Conservation (phyloP, 2,113 vertebrate genomes). For the Semicossyphus pulcher region DNA sequence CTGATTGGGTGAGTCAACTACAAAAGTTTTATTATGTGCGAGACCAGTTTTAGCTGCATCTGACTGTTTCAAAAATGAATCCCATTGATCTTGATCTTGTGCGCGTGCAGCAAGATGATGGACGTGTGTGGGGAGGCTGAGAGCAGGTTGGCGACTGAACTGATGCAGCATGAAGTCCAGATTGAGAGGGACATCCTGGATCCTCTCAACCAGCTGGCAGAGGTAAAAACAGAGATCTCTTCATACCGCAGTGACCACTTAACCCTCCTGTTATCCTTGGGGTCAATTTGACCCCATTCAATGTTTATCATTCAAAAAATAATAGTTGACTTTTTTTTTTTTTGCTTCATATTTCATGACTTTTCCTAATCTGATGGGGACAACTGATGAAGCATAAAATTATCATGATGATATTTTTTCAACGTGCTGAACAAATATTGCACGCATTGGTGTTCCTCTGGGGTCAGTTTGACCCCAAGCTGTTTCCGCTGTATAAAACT, state of each 20-base stretch:
- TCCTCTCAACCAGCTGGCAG: constrained; percentile 90
- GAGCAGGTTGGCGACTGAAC: constrained; percentile 89
- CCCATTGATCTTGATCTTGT: not conserved
- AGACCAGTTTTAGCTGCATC: not conserved
- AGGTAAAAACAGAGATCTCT: constrained; percentile 80
- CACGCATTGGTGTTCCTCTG: too few species aligned
- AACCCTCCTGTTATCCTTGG: not conserved
- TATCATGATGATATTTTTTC: too few species aligned
- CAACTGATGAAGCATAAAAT: too few species aligned
- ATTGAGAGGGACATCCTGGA: constrained; percentile 93
- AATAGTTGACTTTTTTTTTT: not conserved
- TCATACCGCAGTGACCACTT: not conserved
- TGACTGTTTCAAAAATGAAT: not conserved
- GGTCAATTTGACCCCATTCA: too few species aligned
- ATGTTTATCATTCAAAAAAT: too few species aligned
- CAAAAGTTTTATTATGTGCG: not conserved
- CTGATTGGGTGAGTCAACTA: constrained; percentile 88
- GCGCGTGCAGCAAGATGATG: constrained; percentile 90
- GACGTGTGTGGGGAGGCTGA: constrained; percentile 93
- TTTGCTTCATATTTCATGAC: too few species aligned
- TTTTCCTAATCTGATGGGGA: too few species aligned
- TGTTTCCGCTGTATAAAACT: too few species aligned
- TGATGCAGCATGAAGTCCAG: constrained; percentile 91
- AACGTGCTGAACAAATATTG: too few species aligned
- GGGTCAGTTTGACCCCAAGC: too few species aligned